phyloP scores from a whole-genome alignment of 2,113 vertebrate genomes.

The Polyodon spathula region DNA sequence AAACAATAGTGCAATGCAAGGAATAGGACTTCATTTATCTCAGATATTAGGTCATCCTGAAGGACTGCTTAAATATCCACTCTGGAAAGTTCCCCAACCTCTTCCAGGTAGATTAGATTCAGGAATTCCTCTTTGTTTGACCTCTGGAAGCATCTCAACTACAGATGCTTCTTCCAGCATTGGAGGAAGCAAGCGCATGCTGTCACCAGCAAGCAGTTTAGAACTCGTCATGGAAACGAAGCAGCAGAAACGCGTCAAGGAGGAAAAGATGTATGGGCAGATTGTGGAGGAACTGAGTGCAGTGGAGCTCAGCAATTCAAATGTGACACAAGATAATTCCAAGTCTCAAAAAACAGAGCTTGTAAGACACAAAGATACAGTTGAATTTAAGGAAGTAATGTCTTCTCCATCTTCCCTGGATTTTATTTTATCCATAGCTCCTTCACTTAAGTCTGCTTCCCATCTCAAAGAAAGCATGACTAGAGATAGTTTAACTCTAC shows the following conservation, averaged over 20 bases:
- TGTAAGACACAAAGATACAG: constrained; percentile 67
- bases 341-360: constrained; percentile 58
- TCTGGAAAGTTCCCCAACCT: constrained; percentile 72
- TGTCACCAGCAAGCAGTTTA: constrained; percentile 88
- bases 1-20: constrained; percentile 60
- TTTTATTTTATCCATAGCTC: constrained; percentile 42
- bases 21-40: constrained; percentile 72
- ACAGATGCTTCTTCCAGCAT: constrained; percentile 67
- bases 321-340: constrained; percentile 61
- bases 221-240: constrained; percentile 90
- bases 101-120: constrained; percentile 70
- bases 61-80: constrained; percentile 60
- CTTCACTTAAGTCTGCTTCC: constrained; percentile 47
- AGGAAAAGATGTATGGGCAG: constrained; percentile 95
- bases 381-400: constrained; percentile 71
- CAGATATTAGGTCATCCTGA: constrained; percentile 76
- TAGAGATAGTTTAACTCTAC: constrained; percentile 65
- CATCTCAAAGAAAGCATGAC: constrained; percentile 55
- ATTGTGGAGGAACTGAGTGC: constrained; percentile 92
- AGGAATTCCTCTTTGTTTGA: constrained; percentile 77
- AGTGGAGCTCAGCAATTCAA: constrained; percentile 79
- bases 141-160: constrained; percentile 68
- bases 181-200: constrained; percentile 88
- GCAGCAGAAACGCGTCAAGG: constrained; percentile 92
- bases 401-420: constrained; percentile 70